Evolutionary conservation across 2,113 vertebrate species (phyloP).

Genomic region (Gallinago jamesoni): DNA sequence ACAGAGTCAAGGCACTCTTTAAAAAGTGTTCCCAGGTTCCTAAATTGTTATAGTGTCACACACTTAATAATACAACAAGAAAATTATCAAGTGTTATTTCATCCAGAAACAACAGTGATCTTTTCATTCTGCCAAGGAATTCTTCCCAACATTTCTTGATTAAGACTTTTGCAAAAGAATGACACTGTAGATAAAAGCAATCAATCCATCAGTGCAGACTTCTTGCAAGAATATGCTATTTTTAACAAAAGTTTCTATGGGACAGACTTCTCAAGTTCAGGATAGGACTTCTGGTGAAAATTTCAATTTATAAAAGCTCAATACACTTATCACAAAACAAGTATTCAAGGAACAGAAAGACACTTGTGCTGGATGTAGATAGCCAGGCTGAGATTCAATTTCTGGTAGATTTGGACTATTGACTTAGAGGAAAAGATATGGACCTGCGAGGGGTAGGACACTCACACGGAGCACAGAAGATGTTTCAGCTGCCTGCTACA

Average conservation of each 20-base stretch:
- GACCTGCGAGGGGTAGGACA: not conserved
- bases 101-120: not conserved
- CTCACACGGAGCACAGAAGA: fast-evolving
- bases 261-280: not conserved
- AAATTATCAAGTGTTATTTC: not conserved
- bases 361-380: not conserved
- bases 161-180: not conserved
- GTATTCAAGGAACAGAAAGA: not conserved
- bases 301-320: not conserved
- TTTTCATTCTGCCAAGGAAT: not conserved
- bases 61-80: no score
- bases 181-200: not conserved
- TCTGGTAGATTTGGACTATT: not conserved
- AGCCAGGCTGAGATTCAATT: not conserved
- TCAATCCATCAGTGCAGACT: not conserved
- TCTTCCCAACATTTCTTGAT: not conserved
- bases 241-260: not conserved
- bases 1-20: not conserved
- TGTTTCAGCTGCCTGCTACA: not conserved
- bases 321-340: not conserved
- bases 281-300: not conserved
- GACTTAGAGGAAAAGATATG: not conserved
- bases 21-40: not conserved
- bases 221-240: not conserved
- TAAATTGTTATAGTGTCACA: not conserved